Conservation (phyloP, 1,140 invertebrate species). For the Ruditapes philippinarum region DNA sequence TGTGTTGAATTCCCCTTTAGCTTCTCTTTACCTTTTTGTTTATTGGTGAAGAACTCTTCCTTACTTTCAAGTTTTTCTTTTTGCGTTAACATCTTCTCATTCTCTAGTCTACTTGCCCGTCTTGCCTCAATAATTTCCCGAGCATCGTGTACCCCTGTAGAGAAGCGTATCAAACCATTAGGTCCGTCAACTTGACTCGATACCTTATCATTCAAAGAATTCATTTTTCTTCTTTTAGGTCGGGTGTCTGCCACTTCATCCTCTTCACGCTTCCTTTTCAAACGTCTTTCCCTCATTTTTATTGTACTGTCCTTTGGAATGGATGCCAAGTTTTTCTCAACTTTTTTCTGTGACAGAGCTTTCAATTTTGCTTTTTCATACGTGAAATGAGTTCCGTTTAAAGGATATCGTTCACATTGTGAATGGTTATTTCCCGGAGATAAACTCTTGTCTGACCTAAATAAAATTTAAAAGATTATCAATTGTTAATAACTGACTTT, state of each 20-base stretch:
- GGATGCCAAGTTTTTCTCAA: neutral
- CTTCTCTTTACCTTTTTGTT: neutral
- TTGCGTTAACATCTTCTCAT: neutral
- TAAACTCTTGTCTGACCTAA: neutral
- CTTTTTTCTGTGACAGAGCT: neutral
- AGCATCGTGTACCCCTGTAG: neutral
- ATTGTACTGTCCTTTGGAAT: neutral
- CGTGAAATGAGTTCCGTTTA: constrained; percentile 15
- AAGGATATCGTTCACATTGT: neutral
- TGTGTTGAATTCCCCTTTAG: neutral
- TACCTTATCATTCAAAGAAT: neutral
- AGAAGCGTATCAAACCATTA: too few species aligned
- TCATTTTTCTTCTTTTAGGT: neutral
- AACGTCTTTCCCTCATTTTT: neutral
- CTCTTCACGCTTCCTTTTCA: neutral
- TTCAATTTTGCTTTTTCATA: constrained; percentile 35
- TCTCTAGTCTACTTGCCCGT: neutral
- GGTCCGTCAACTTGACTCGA: neutral
- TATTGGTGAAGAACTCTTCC: neutral
- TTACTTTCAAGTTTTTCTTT: neutral
- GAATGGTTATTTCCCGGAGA: neutral
- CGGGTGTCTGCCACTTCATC: neutral
- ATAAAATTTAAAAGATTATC: neutral
- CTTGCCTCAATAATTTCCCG: constrained; percentile 15
- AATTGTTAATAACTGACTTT: neutral